phyloP scores from a whole-genome alignment of 2,888 invertebrate species.

The Latrodectus hesperus region DNA sequence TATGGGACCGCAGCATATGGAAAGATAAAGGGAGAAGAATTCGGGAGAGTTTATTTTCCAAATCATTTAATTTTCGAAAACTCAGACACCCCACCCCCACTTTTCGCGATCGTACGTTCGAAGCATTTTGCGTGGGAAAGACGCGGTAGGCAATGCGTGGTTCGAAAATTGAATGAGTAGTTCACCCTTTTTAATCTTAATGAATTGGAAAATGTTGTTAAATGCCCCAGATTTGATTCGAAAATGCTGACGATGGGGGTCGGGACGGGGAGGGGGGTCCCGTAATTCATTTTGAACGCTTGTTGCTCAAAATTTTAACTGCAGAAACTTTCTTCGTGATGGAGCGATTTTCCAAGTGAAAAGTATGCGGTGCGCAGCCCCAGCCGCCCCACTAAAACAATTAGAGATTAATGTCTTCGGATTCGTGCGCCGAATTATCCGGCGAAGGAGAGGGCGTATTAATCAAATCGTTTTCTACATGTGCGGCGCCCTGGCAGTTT shows the following conservation, averaged over 20 bases:
- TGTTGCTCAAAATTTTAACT: constrained; percentile 40
- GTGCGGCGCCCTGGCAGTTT: neutral
- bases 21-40: constrained; percentile 33
- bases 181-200: constrained; percentile 65
- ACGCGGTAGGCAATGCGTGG: constrained; percentile 6
- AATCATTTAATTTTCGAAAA: constrained; percentile 63
- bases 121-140: constrained; percentile 43
- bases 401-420: constrained; percentile 64
- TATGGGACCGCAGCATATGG: constrained; percentile 61
- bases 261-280: constrained; percentile 12
- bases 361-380: neutral
- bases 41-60: constrained; percentile 51
- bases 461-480: constrained; percentile 29
- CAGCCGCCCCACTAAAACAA: constrained; percentile 40
- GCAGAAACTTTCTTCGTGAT: constrained; percentile 13
- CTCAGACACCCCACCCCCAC: constrained; percentile 5
- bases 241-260: neutral
- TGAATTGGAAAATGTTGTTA: constrained; percentile 67
- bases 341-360: constrained; percentile 9
- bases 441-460: constrained; percentile 23
- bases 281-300: constrained; percentile 33
- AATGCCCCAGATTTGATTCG: constrained; percentile 38
- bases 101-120: constrained; percentile 4
- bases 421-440: constrained; percentile 33
- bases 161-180: constrained; percentile 61